A percentile compares a stretch with the other conserved stretches of the same genome.
These are phyloP conservation scores for Microplitis mediator DNA, from an alignment of 1,140 invertebrate species.

Conservation along the genomic window DNA sequence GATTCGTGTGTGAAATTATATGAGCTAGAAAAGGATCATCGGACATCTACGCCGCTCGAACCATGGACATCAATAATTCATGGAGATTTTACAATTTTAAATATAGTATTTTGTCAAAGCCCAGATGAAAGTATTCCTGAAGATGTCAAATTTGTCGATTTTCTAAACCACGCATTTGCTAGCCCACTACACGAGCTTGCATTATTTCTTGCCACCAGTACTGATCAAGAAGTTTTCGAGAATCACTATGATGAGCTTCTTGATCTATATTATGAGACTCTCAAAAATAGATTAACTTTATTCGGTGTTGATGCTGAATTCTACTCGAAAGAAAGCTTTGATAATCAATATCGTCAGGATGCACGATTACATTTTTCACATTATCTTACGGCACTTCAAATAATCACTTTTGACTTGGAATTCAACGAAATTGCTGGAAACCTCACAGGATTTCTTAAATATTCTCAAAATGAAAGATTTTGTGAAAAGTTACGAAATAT, in stretches of 20 bases:
- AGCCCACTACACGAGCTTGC: constrained; percentile 65
- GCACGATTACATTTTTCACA: constrained; percentile 44
- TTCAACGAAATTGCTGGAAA: no score
- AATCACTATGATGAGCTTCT: constrained; percentile 60
- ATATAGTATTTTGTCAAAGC: constrained; percentile 61
- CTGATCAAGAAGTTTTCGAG: constrained; percentile 53
- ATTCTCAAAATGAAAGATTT: no score
- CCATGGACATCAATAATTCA: constrained; percentile 65
- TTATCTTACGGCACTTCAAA: constrained; percentile 46
- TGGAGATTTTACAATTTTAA: constrained; percentile 70
- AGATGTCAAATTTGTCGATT: constrained; percentile 68
- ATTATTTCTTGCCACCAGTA: constrained; percentile 67
- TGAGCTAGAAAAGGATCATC: constrained; percentile 20
- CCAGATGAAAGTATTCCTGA: constrained; percentile 48
- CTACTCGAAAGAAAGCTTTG: constrained; percentile 40
- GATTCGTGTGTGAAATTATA: constrained; percentile 35
- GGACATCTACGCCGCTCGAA: constrained; percentile 43
- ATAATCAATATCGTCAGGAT: constrained; percentile 36
- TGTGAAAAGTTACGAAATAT: no score
- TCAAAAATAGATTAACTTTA: constrained; percentile 49
- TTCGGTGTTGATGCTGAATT: constrained; percentile 40
- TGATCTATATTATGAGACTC: constrained; percentile 62
- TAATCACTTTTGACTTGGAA: constrained; percentile 44
- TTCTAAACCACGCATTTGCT: constrained; percentile 65
- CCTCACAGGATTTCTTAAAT: no score